Evolutionary conservation across 2,797 vertebrate species (phyloP).

Genomic region (Lagocephalus sceleratus): DNA sequence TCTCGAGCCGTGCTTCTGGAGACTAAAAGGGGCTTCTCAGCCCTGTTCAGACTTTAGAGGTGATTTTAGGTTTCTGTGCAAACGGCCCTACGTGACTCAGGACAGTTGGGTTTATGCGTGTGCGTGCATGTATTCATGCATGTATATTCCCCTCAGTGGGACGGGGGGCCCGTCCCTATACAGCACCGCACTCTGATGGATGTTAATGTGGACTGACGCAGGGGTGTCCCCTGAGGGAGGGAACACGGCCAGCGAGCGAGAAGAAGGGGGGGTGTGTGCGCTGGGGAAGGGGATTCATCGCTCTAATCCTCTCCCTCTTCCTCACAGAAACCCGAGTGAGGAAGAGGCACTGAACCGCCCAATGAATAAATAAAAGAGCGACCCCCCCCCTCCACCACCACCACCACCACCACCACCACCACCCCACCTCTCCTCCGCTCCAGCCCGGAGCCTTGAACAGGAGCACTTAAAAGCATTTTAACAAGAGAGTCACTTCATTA

Average conservation of each 20-base stretch:
- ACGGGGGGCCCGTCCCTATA: constrained; percentile 57
- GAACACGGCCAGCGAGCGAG: constrained; percentile 68
- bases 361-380: constrained; percentile 82
- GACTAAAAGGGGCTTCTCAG: too few relatives aligned
- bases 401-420: too few relatives aligned
- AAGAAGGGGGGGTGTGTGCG: constrained; percentile 31
- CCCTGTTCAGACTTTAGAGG: too few relatives aligned
- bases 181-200: constrained; percentile 76
- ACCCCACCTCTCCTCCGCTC: constrained; percentile 37
- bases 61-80: neutral
- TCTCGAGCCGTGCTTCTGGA: too few relatives aligned
- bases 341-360: constrained; percentile 71
- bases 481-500: constrained; percentile 82
- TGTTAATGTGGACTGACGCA: constrained; percentile 83
- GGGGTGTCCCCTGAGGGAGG: constrained; percentile 76
- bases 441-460: constrained; percentile 67
- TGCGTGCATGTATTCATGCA: constrained; percentile 33
- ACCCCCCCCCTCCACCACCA: constrained; percentile 18
- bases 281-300: constrained; percentile 39
- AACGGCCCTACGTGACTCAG: neutral
- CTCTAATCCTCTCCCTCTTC: constrained; percentile 75
- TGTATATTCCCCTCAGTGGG: constrained; percentile 66
- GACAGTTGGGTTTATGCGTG: constrained; percentile 18
- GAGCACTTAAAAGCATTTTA: constrained; percentile 81
- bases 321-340: constrained; percentile 58